A percentile compares a stretch with the other conserved stretches of the same genome.
These are phyloP conservation scores for Spatulosminthurus flaviceps DNA, from an alignment of 2,888 invertebrate genomes.

Conservation along the genomic window DNA sequence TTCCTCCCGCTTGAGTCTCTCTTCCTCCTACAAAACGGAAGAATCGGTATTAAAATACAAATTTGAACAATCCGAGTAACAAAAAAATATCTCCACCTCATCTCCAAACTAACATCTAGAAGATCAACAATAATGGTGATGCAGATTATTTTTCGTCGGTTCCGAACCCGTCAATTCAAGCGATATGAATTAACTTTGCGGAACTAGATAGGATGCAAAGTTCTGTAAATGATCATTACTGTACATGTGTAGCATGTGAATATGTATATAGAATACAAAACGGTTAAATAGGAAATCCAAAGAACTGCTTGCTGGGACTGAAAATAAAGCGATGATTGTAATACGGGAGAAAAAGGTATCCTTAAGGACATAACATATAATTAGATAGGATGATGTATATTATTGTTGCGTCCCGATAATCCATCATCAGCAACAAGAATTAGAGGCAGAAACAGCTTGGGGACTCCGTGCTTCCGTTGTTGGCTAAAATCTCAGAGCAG, in stretches of 20 bases:
- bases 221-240: constrained; percentile 18
- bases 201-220: constrained; percentile 38
- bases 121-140: constrained; percentile 48
- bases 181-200: constrained; percentile 33
- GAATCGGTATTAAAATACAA: constrained; percentile 53
- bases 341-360: constrained; percentile 5
- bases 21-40: constrained; percentile 84
- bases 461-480: constrained; percentile 54
- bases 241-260: constrained; percentile 24
- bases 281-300: constrained; percentile 23
- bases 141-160: constrained; percentile 26
- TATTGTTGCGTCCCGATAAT: constrained; percentile 54
- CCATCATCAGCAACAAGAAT: constrained; percentile 49
- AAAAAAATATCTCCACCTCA: constrained; percentile 40
- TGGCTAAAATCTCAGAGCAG: constrained; percentile 58
- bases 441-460: constrained; percentile 53
- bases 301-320: constrained; percentile 20
- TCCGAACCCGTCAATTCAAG: constrained; percentile 38
- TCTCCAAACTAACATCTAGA: constrained; percentile 50
- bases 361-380: constrained; percentile 16
- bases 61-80: constrained; percentile 37
- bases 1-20: constrained; percentile 93
- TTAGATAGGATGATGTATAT: constrained; percentile 41
- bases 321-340: constrained; percentile 22
- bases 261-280: background rate